Evolutionary conservation across 2,888 invertebrate species (phyloP), one percentile per base, ranked within the genome.

Genomic region (Cremastinae sp.): DNA sequence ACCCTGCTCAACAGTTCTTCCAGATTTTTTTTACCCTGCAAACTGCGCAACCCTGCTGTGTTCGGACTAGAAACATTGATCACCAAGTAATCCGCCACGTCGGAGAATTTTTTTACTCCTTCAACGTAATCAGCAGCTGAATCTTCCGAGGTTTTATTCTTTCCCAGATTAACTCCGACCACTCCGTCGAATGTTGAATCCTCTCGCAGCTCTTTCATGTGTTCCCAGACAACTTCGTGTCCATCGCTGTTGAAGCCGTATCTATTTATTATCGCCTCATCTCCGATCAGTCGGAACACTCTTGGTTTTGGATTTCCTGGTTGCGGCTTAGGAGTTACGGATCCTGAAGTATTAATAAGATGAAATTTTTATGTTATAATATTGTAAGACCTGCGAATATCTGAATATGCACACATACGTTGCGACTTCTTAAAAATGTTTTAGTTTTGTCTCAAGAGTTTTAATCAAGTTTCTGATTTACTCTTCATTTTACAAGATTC

Each of bases 161-260:
- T 98, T 0, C 99, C 99, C 73, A 99, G 92, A 91, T 99, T 99
- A 0, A 99, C 93, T 4, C 99, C 99, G 66, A 98, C 85, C 4
- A 97, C 90, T 3, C 93, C 94, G 69, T 92, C 89, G 66, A 92
- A 92, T 20, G 92, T 85, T 1, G 91, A 82, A 20, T 91, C 88
- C 55, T 91, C 90, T 80, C 92, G 92, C n/a, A 94, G 83, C 22
- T 86, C 84, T 71, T 91, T 88, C 10, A 98, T 86, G 81, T 96
- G 93, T 59, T 93, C 86, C 75, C 92, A 92, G 0, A 98, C 97
- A 72, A 86, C 90, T 5, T 94, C 92, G 86, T 98, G 97, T 0
- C 99, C 99, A 81, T 96, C 95, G 90, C 98, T 99, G 89, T 99
- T 99, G 87, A 99, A 99, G 0, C 97, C 97, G 90, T 96, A 97